These are phyloP conservation scores for Lasioglossum pauxillum DNA, from an alignment of 2,888 invertebrate genomes.

Conservation along the genomic window DNA sequence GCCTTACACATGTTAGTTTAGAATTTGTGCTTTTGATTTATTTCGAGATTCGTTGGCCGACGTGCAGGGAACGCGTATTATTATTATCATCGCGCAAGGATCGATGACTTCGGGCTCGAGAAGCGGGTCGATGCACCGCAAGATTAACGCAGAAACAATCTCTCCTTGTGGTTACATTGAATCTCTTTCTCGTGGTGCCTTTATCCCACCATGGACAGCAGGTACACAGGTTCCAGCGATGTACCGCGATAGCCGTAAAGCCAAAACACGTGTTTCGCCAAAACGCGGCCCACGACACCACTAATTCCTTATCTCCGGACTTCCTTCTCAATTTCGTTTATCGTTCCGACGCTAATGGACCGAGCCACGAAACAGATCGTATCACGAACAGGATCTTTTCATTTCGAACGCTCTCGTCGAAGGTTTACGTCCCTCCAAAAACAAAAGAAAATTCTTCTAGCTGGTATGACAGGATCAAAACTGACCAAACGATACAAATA, in stretches of 20 bases:
- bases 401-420: not conserved
- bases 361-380: not conserved
- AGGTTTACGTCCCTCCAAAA: not conserved
- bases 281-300: constrained; percentile 18
- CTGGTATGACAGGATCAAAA: not conserved
- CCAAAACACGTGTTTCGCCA: constrained; percentile 32
- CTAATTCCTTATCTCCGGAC: constrained; percentile 27
- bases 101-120: not conserved
- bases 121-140: not conserved
- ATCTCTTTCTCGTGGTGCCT: constrained; percentile 10
- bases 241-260: constrained; percentile 27
- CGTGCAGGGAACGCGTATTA: not conserved
- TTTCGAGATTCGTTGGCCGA: not conserved
- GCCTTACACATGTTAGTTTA: not conserved
- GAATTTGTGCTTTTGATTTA: not conserved
- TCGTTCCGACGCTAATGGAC: constrained; percentile 25
- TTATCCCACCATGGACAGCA: constrained; percentile 29
- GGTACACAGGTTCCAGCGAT: constrained; percentile 40
- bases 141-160: not conserved
- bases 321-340: constrained; percentile 7
- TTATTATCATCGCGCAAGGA: not conserved
- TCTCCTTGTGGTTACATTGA: not conserved
- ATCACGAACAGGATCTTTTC: not conserved
- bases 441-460: not conserved
- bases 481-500: not conserved